phyloP scores from a whole-genome alignment of 2,113 vertebrate species.

The Actinemys pallida region DNA sequence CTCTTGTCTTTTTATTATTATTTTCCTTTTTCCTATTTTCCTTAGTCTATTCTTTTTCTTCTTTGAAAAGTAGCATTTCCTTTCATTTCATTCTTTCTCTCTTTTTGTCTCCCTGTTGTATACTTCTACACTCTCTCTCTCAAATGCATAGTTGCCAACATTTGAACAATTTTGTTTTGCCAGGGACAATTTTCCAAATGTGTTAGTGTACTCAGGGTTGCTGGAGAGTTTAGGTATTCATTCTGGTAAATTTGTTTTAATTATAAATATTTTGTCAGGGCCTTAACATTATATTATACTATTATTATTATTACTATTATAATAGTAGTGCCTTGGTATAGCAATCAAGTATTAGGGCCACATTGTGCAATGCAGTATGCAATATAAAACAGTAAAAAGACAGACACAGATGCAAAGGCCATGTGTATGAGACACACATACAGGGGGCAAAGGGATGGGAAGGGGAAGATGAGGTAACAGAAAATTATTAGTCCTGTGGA shows the following conservation, averaged over 20 bases:
- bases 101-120: not conserved
- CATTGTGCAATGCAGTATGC: not conserved
- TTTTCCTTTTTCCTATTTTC: not conserved
- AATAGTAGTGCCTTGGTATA: not conserved
- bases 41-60: not conserved
- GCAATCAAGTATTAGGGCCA: not conserved
- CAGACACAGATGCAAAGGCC: not conserved
- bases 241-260: not conserved
- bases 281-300: not conserved
- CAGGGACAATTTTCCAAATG: not conserved
- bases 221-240: not conserved
- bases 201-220: not conserved
- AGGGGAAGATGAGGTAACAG: not conserved
- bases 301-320: no score
- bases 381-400: not conserved
- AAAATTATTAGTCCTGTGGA: not conserved
- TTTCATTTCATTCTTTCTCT: not conserved
- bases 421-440: not conserved
- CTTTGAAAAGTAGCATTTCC: not conserved
- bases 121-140: not conserved
- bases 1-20: not conserved
- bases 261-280: not conserved
- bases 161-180: not conserved
- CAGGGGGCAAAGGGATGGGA: not conserved
- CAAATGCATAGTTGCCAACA: not conserved